Base-by-base conservation (phyloP, 2,888 invertebrate species). In the Hypolimnas misippus region DNA sequence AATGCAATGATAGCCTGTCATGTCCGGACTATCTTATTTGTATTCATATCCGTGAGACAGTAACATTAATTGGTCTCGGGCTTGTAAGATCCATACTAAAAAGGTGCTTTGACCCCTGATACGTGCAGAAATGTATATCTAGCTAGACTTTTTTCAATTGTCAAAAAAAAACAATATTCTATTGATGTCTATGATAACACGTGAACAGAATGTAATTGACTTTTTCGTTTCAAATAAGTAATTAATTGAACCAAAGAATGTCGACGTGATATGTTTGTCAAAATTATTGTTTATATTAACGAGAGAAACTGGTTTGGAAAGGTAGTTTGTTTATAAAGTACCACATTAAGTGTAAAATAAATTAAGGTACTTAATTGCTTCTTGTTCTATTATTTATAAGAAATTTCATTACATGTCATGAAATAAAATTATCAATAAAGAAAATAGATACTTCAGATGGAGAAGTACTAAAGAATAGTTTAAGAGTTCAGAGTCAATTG, bases 61-160 rank as follows among this genome's bases (percentile, higher is more conserved):
- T 63, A 67, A 70, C 79, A 84, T 86, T 89, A 88, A 89, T 89
- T 89, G 85, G 79, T 79, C 76, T 73, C 74, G 73, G 77, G 74
- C 74, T 81, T 77, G 76, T 76, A 70, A 72, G 75, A 71, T 77
- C 81, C 85, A 86, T 84, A 84, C 79, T 84, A 84, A 88, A 80
- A 70, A 83, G 80, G 88, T 79, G 82, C 86, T 82, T 79, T 82
- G 87, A 87, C 84, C 88, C 72, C 69, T 61, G 58, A 38, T 71
- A 74, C 86, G 86, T 81, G 84, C 66, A 78, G 76, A 76, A 74
- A 88, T 85, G 81, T 10, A 25, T 46, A 53, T 74, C 73, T 31
- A 57, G 52, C 35, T 40, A 44, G 29, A 19, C 29, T 68, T 80
- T 57, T 56, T 46, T 60, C 17, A 38, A 2, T 50, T 50, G 14